Conservation (phyloP, 2,113 vertebrate species). For the Zosterops hypoxanthus region DNA sequence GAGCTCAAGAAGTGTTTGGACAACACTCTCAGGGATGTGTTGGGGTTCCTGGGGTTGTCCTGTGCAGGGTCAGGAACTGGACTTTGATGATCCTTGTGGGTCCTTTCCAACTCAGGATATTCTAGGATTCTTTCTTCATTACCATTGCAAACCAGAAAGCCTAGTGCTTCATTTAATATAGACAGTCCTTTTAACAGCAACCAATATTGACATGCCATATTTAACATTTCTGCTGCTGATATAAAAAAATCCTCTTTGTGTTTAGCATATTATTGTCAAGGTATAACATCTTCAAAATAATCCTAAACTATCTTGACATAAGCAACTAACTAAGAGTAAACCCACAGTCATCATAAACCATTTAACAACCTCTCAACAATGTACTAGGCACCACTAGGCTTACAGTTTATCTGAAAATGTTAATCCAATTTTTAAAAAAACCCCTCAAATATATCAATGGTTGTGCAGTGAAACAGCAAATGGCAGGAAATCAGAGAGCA, state of each 20-base stretch:
- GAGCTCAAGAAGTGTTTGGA: background rate
- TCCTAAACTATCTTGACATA: background rate
- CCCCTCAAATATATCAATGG: background rate
- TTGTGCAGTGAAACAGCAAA: background rate
- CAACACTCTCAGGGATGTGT: background rate
- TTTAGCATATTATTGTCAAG: background rate
- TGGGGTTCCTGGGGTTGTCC: background rate
- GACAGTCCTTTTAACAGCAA: background rate
- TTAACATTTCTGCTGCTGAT: background rate
- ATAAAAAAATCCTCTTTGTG: background rate
- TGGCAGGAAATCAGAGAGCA: background rate
- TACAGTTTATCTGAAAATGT: background rate
- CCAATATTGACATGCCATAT: background rate
- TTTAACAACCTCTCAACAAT: background rate
- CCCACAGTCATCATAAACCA: background rate
- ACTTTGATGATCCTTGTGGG: background rate
- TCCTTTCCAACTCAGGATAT: background rate
- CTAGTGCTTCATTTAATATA: background rate
- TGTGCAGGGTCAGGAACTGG: background rate
- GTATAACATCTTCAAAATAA: background rate
- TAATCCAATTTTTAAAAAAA: background rate
- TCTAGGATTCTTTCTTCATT: background rate
- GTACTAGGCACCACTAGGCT: background rate
- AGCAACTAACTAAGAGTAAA: background rate
- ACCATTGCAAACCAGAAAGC: background rate